These are phyloP conservation scores for Andricus curvator DNA, from an alignment of 2,888 invertebrate genomes.

Conservation along the genomic window DNA sequence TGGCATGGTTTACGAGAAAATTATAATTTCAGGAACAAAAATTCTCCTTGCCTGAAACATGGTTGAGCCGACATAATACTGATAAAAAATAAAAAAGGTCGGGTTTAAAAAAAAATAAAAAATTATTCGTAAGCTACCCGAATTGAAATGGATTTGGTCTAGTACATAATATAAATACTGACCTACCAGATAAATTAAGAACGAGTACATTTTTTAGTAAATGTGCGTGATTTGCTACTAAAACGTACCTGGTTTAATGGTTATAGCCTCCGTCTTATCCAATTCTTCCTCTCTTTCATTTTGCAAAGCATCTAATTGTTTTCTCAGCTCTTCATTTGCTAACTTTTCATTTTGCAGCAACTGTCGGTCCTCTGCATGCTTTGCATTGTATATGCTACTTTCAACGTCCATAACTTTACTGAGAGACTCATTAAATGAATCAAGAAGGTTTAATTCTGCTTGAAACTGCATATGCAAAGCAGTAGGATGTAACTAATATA, in stretches of 20 bases:
- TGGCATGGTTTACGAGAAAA: too few relatives aligned
- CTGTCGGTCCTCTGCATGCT: slow-evolving; percentile 63
- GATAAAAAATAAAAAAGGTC: too few relatives aligned
- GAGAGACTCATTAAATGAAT: slow-evolving; percentile 82
- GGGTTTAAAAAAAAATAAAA: too few relatives aligned
- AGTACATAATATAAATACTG: too few relatives aligned
- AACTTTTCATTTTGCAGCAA: slow-evolving; percentile 62
- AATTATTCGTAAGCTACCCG: too few relatives aligned
- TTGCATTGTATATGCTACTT: slow-evolving; percentile 72
- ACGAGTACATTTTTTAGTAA: neutral
- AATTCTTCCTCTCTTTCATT: slow-evolving; percentile 52
- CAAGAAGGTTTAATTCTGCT: slow-evolving; percentile 82
- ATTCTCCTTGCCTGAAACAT: too few relatives aligned
- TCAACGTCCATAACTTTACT: slow-evolving; percentile 81
- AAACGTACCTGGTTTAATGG: slow-evolving; percentile 51
- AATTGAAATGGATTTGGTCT: too few relatives aligned
- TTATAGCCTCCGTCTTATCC: slow-evolving; percentile 42
- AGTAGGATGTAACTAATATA: slow-evolving; percentile 75
- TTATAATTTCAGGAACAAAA: too few relatives aligned
- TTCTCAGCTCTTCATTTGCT: slow-evolving; percentile 63
- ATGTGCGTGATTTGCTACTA: neutral
- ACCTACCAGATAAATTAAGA: too few relatives aligned
- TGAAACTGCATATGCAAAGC: slow-evolving; percentile 82
- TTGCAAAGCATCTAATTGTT: slow-evolving; percentile 54
- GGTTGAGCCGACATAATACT: too few relatives aligned